phyloP scores from a whole-genome alignment of 1,140 invertebrate species.

The Hermetia illucens region DNA sequence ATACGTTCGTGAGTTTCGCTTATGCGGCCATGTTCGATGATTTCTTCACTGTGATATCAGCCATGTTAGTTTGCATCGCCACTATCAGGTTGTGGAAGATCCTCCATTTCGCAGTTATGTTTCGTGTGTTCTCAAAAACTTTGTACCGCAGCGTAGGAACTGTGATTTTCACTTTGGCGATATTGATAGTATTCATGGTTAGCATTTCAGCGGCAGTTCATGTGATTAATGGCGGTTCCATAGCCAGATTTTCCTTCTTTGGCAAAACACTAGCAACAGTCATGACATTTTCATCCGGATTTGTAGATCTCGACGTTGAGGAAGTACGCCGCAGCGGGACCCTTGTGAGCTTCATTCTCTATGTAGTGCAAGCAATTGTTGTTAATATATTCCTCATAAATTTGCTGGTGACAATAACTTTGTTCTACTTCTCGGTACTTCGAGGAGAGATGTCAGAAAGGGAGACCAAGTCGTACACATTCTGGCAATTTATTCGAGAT shows the following conservation, averaged over 20 bases:
- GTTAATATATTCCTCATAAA: neutral
- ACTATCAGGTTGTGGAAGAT: neutral
- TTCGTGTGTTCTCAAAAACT: neutral
- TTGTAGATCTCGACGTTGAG: neutral
- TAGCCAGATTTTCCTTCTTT: neutral
- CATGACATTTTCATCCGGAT: neutral
- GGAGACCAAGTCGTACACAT: neutral
- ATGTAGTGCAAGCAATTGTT: neutral
- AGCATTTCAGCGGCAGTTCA: neutral
- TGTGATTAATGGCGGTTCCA: neutral
- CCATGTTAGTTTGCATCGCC: neutral
- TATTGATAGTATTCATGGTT: neutral
- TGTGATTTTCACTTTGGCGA: neutral
- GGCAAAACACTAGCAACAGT: neutral
- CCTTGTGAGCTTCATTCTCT: neutral
- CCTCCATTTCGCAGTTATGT: neutral
- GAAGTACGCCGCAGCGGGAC: neutral
- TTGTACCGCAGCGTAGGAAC: neutral
- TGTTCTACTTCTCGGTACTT: neutral
- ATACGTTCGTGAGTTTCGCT: neutral
- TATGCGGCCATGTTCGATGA: neutral
- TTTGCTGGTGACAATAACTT: neutral
- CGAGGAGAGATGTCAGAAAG: neutral
- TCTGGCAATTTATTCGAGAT: neutral
- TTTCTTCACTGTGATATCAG: neutral